A percentile compares a stretch with the other conserved stretches of the same genome.
Evolutionary conservation across 2,888 invertebrate species (phyloP).

Genomic region (Eupsilia transversa): DNA sequence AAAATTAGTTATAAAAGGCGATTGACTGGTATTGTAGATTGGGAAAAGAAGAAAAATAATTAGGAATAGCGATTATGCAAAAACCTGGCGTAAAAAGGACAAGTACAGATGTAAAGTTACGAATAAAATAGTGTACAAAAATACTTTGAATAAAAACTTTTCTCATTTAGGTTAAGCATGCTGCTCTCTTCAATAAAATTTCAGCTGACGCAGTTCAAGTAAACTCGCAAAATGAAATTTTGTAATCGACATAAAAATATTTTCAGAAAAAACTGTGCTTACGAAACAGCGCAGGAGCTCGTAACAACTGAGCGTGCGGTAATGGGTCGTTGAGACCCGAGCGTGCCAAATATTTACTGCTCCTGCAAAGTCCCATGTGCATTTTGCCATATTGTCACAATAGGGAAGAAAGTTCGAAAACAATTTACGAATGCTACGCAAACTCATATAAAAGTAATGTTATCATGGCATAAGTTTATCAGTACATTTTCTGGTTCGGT

Average conservation of each 20-base stretch:
- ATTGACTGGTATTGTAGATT: neutral
- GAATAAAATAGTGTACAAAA: neutral
- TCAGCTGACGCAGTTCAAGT: conserved; percentile 16
- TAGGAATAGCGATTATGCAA: neutral
- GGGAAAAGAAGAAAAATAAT: too few relatives aligned
- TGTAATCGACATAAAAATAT: conserved; percentile 29
- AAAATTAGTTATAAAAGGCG: neutral
- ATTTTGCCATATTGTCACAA: conserved; percentile 33
- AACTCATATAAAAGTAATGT: neutral
- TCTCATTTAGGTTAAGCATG: conserved; percentile 12
- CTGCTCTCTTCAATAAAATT: conserved; percentile 2
- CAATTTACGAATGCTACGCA: conserved; percentile 27
- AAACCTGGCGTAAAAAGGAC: neutral
- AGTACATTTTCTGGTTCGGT: neutral
- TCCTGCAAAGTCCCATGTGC: conserved; percentile 27
- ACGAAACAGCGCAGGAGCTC: conserved; percentile 13
- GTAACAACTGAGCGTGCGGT: conserved; percentile 39
- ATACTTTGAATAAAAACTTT: conserved; percentile 3
- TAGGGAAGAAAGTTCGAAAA: conserved; percentile 15
- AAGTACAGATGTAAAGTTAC: neutral
- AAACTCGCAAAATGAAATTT: conserved; percentile 16
- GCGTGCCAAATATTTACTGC: conserved; percentile 30
- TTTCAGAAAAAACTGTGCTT: conserved; percentile 30
- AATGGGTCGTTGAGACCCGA: conserved; percentile 43
- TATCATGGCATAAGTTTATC: neutral